These are phyloP conservation scores for Penaeus chinensis DNA, from an alignment of 1,140 invertebrate genomes.

Conservation along the genomic window DNA sequence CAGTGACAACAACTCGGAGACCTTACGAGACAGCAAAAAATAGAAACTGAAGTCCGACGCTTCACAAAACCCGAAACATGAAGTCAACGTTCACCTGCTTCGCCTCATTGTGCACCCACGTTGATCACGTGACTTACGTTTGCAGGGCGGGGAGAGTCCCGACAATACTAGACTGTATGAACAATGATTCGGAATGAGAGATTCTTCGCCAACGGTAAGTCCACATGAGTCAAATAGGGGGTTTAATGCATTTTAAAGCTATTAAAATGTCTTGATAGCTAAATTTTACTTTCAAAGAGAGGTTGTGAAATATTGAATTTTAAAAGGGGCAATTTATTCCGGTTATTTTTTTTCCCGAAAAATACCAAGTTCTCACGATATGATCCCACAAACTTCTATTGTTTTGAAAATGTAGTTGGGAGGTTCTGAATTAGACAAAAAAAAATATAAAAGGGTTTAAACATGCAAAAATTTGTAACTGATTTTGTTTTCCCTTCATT, in stretches of 20 bases:
- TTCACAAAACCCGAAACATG: background rate
- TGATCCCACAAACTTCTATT: too few relatives aligned
- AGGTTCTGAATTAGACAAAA: too few relatives aligned
- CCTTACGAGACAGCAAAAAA: background rate
- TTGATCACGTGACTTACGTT: conserved; percentile 72
- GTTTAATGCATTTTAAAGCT: background rate
- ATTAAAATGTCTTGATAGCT: background rate
- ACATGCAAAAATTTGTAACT: too few relatives aligned
- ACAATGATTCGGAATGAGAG: conserved; percentile 71
- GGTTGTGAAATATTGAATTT: too few relatives aligned
- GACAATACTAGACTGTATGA: conserved; percentile 70
- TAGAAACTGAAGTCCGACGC: background rate
- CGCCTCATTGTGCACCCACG: conserved; percentile 61
- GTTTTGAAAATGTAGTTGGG: too few relatives aligned
- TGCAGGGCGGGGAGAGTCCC: conserved; percentile 68
- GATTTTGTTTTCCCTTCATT: too few relatives aligned
- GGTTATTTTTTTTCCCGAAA: too few relatives aligned
- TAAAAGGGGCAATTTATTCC: too few relatives aligned
- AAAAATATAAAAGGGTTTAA: too few relatives aligned
- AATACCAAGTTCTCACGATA: too few relatives aligned
- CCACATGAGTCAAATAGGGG: background rate
- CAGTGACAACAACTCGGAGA: too few relatives aligned
- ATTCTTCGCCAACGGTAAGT: conserved; percentile 71
- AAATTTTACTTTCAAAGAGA: too few relatives aligned
- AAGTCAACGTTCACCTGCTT: background rate